phyloP scores from a whole-genome alignment of 2,888 invertebrate genomes.

The Habroteleia sp. region DNA sequence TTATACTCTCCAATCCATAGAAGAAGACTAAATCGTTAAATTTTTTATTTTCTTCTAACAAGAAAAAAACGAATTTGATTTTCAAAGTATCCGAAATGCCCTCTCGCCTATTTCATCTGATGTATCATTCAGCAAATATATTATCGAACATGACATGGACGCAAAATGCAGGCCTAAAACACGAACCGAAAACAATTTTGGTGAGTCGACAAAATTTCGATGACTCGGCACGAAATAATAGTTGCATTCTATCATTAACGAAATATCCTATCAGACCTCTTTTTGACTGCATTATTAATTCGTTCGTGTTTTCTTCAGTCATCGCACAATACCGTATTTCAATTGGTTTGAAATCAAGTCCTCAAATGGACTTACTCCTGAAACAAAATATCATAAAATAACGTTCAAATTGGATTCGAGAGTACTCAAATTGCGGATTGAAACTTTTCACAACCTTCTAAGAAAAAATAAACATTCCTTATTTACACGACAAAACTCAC shows the following conservation, averaged over 20 bases:
- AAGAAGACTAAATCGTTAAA: not conserved
- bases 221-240: conserved; percentile 37
- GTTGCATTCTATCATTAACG: conserved; percentile 50
- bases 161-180: conserved; percentile 49
- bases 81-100: conserved; percentile 14
- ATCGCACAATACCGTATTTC: not conserved
- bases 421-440: too few relatives aligned
- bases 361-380: too few relatives aligned
- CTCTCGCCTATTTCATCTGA: conserved; percentile 22
- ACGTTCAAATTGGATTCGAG: too few relatives aligned
- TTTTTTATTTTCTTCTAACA: not conserved
- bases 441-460: too few relatives aligned
- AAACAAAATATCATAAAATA: too few relatives aligned
- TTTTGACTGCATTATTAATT: conserved; percentile 15
- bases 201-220: conserved; percentile 49
- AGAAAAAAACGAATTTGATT: conserved; percentile 11
- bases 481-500: conserved; percentile 20
- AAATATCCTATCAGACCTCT: conserved; percentile 20
- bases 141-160: conserved; percentile 59
- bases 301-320: not conserved
- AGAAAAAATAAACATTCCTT: conserved; percentile 38
- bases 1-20: not conserved
- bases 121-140: conserved; percentile 53
- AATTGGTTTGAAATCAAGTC: too few relatives aligned
- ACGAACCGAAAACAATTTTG: conserved; percentile 51